These are phyloP conservation scores for Limanda limanda DNA, from an alignment of 2,113 vertebrate genomes.

Conservation along the genomic window DNA sequence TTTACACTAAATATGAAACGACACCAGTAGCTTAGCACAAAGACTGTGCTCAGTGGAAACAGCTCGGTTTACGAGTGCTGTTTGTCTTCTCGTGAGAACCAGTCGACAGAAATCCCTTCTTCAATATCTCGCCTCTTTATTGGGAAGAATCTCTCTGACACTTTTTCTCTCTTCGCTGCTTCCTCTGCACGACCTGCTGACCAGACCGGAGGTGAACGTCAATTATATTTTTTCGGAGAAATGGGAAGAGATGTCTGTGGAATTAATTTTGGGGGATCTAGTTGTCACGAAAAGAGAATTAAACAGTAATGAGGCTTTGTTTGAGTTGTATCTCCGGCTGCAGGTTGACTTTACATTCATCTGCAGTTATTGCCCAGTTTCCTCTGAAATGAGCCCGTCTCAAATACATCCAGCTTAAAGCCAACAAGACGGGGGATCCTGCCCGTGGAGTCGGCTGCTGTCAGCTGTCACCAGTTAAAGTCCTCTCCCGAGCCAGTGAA, in stretches of 20 bases:
- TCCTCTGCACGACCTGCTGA: conserved; percentile 16
- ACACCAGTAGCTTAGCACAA: too few relatives aligned
- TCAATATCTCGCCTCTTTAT: conserved; percentile 19
- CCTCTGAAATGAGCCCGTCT: conserved; percentile 45
- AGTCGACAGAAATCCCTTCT: conserved; percentile 13
- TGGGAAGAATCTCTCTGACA: too few relatives aligned
- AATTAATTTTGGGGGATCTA: conserved; percentile 19
- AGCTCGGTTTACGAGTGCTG: not conserved
- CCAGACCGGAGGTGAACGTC: conserved; percentile 14
- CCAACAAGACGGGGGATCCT: conserved; percentile 43
- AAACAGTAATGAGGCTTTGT: conserved; percentile 39
- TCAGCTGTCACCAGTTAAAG: conserved; percentile 51
- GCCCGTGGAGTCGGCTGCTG: conserved; percentile 19
- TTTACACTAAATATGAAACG: too few relatives aligned
- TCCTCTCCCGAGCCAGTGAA: conserved; percentile 44
- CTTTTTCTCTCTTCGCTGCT: not conserved
- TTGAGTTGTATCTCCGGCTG: conserved; percentile 32
- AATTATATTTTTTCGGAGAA: conserved; percentile 6
- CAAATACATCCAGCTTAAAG: conserved; percentile 40
- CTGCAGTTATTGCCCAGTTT: conserved; percentile 2
- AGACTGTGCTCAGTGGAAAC: too few relatives aligned
- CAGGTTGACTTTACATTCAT: conserved; percentile 41
- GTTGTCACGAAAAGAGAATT: conserved; percentile 36
- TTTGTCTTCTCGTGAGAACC: conserved; percentile 12
- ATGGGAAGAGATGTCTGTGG: not conserved